Percentiles rank a stretch among this genome's conserved stretches.
phyloP scores from a whole-genome alignment of 2,888 invertebrate genomes.

The Monoplex corrugatus region DNA sequence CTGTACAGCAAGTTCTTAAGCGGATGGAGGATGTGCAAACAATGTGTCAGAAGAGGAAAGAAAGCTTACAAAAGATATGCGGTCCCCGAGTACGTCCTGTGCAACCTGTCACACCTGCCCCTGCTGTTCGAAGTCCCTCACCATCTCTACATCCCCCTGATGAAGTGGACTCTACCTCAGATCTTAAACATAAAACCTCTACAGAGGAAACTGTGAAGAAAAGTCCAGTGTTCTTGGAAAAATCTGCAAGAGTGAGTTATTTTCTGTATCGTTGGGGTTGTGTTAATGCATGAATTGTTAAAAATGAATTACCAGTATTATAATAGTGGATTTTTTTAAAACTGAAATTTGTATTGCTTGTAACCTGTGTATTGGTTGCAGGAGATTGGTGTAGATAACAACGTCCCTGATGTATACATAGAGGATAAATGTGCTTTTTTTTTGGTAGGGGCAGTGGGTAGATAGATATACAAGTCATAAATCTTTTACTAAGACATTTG shows the following conservation, averaged over 20 bases:
- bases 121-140: constrained; percentile 38
- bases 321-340: too few species aligned
- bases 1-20: constrained; percentile 89
- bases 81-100: constrained; percentile 85
- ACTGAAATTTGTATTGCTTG: too few species aligned
- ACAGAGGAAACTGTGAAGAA: constrained; percentile 54
- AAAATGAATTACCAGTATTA: too few species aligned
- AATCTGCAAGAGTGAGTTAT: constrained; percentile 68
- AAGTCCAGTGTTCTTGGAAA: constrained; percentile 61
- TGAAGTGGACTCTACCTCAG: constrained; percentile 49
- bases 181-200: constrained; percentile 59
- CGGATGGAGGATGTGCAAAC: constrained; percentile 95
- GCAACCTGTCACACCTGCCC: constrained; percentile 43
- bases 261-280: too few species aligned
- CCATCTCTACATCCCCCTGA: constrained; percentile 15
- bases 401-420: too few species aligned
- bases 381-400: too few species aligned
- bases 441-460: too few species aligned
- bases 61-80: constrained; percentile 81
- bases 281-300: background rate
- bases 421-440: too few species aligned
- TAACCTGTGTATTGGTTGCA: too few species aligned
- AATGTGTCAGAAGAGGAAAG: constrained; percentile 92
- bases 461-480: too few species aligned
- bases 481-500: too few species aligned